phyloP scores from a whole-genome alignment of 1,140 invertebrate species.

The Oryzaephilus surinamensis region DNA sequence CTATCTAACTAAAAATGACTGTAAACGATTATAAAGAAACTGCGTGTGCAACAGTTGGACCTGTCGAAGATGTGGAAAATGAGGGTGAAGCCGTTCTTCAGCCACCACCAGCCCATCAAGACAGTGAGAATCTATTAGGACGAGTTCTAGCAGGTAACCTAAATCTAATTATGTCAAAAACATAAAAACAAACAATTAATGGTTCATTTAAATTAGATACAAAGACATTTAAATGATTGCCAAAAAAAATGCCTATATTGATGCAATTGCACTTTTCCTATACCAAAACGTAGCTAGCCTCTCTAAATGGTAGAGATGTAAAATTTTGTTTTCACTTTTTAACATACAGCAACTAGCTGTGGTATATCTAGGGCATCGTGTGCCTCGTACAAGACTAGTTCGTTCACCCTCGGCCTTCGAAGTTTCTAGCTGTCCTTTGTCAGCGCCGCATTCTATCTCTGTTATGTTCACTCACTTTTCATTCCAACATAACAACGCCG shows the following conservation, averaged over 20 bases:
- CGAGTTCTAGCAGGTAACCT: conserved; percentile 45
- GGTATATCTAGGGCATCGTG: conserved; percentile 29
- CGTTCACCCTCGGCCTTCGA: conserved; percentile 34
- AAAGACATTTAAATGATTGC: no score
- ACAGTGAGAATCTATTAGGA: conserved; percentile 44
- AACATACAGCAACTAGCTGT: conserved; percentile 10
- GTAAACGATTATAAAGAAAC: conserved; percentile 35
- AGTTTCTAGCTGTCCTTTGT: conserved; percentile 16
- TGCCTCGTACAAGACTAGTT: conserved; percentile 29
- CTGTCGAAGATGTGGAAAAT: conserved; percentile 21
- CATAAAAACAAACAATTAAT: no score
- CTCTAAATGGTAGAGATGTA: no score
- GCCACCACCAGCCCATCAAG: conserved; percentile 26
- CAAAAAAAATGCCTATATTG: no score
- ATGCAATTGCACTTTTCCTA: conserved; percentile 3
- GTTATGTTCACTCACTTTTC: conserved; percentile 25
- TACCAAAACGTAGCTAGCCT: conserved; percentile 5
- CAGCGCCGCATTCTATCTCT: conserved; percentile 6
- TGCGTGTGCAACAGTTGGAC: conserved; percentile 27
- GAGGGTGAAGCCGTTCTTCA: conserved; percentile 20
- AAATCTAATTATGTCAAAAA: conserved; percentile 4
- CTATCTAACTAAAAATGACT: conserved; percentile 32
- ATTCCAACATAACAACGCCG: conserved; percentile 16
- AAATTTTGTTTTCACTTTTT: conserved; percentile 31
- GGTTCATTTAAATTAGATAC: no score